phyloP scores from a whole-genome alignment of 2,888 invertebrate genomes.

The Lottia gigantea region DNA sequence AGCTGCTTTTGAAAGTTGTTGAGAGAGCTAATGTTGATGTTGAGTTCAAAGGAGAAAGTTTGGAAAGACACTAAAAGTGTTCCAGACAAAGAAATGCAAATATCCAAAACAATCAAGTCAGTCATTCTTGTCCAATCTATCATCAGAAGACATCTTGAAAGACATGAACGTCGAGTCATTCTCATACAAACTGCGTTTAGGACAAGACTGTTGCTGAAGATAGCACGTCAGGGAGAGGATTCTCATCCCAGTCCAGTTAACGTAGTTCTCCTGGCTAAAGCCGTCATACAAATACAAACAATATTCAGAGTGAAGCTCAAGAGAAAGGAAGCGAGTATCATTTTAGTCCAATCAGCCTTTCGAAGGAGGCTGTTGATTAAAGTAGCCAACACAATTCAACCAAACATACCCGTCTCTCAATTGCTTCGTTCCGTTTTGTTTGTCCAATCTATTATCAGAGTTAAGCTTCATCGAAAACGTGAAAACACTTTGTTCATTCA shows the following conservation, averaged over 20 bases:
- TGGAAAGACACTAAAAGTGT: neutral
- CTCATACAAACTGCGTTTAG: neutral
- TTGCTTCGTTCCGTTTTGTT: neutral
- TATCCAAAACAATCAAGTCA: neutral
- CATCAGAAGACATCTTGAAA: constrained; percentile 1
- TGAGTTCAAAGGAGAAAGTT: neutral
- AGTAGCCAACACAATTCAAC: neutral
- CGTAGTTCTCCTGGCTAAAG: neutral
- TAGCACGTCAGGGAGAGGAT: neutral
- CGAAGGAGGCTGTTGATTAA: neutral
- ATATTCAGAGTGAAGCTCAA: neutral
- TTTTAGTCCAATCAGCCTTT: constrained; percentile 1
- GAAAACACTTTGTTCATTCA: neutral
- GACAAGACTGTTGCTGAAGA: neutral
- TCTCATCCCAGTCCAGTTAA: neutral
- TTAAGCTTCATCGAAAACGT: neutral
- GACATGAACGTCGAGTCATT: neutral
- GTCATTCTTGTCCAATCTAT: neutral
- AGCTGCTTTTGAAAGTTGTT: neutral
- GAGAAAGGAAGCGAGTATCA: neutral
- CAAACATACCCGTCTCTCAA: neutral
- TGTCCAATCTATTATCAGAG: neutral
- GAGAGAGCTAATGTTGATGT: neutral
- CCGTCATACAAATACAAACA: neutral
- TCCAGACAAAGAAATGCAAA: neutral